Base-by-base conservation (phyloP, 2,797 vertebrate genomes). In the Mastacembelus armatus region DNA sequence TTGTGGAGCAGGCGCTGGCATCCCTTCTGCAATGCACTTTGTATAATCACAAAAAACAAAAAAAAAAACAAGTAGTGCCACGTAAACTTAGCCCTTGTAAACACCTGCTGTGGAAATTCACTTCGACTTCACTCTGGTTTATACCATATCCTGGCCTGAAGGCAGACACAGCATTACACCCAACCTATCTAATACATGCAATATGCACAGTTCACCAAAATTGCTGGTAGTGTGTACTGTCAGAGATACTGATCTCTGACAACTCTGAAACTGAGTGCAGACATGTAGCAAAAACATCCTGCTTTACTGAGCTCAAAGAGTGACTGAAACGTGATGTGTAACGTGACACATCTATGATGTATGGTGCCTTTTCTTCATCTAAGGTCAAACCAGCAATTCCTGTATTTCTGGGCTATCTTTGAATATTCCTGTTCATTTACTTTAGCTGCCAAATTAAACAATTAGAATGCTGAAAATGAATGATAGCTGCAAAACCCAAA, bases 11-110 rank as follows among this genome's bases (percentile, higher is more conserved):
- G 56, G 15, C 15, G 38, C 54, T 42, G 30, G 47, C 55, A n/a
- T 54, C 55, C 22, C 30, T 24, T 66, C 38, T 39, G 44, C 54
- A 39, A 62, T 61, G 65, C 74, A 74, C 71, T 71, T 65, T 77
- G 63, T 75, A 58, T 84, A 77, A 81, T 57, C 74, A 71, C 44
- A 44, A 40, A 47, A 54, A 74, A 71, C 44, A 44, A 40, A 47
- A 54, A 77, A 57, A 64, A 49, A 60, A 66, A 22, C 49, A 32
- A 64, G 39, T 33, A 10, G 40, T 9, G 22, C 26, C 27, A 14
- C 40, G 45, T 51, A 66, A 75, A 74, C 64, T 66, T 12, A 66
- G 43, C 36, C n/a, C 27, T 8, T 36, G 60, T 70, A 68, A 77
- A 77, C 59, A 73, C 78, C 63, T 38, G 64, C 51, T 64, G 29